These are phyloP conservation scores for Tetramorium parvispinum DNA, from an alignment of 1,140 invertebrate genomes.

Conservation along the genomic window DNA sequence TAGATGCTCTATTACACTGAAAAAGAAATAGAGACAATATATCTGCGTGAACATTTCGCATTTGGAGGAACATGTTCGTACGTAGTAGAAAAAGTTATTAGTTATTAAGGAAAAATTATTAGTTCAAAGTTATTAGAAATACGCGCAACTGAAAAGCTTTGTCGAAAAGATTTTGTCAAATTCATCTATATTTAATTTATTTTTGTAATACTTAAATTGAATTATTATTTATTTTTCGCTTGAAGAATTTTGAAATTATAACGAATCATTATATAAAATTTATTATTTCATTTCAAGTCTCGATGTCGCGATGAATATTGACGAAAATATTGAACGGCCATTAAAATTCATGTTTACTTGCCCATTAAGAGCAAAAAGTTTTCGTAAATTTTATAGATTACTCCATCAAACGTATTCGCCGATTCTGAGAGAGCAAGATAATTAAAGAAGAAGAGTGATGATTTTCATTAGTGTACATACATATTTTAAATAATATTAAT, in stretches of 20 bases:
- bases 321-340: not conserved
- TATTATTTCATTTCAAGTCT: not conserved
- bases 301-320: not conserved
- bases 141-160: not conserved
- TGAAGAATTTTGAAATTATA: not conserved
- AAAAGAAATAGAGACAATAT: not conserved
- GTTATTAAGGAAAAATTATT: too few species aligned
- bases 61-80: not conserved
- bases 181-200: not conserved
- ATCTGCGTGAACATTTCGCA: not conserved
- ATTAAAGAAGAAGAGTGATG: not conserved
- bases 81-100: too few species aligned
- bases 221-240: not conserved
- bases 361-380: not conserved
- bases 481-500: not conserved
- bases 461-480: not conserved
- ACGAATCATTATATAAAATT: not conserved
- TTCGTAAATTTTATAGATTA: not conserved
- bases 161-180: not conserved
- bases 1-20: not conserved
- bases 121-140: too few species aligned
- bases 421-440: not conserved
- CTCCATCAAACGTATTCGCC: too few species aligned
- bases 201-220: not conserved
- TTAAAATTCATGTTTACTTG: not conserved